A percentile compares a stretch with the other conserved stretches of the same genome.
phyloP scores from a whole-genome alignment of 2,888 invertebrate species.

The Phortica okadai region DNA sequence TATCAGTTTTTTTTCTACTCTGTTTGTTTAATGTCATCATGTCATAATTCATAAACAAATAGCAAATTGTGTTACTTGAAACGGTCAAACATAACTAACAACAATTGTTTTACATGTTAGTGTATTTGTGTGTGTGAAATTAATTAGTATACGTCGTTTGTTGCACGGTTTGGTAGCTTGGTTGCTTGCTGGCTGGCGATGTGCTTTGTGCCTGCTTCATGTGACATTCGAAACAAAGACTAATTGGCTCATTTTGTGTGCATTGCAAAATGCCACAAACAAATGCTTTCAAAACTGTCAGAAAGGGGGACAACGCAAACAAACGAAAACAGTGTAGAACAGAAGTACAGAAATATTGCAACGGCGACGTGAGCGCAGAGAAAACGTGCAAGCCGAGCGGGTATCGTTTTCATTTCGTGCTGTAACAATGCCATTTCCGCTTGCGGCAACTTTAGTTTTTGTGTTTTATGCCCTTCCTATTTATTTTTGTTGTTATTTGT shows the following conservation, averaged over 20 bases:
- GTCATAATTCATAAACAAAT: neutral
- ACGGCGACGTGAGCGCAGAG: constrained; percentile 8
- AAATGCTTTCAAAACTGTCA: neutral
- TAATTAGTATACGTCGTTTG: constrained; percentile 61
- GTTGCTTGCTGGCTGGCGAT: neutral
- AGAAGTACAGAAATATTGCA: neutral
- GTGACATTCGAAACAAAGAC: constrained; percentile 39
- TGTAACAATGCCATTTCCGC: constrained; percentile 53
- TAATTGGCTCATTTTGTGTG: constrained; percentile 43
- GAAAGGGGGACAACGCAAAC: neutral
- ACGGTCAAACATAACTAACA: too few relatives aligned
- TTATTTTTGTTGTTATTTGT: neutral
- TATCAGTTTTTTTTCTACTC: neutral
- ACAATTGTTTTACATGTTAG: too few relatives aligned
- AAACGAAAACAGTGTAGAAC: neutral
- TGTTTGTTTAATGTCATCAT: neutral
- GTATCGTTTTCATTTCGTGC: constrained; percentile 47
- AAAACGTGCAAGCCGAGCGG: constrained; percentile 11
- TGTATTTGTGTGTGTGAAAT: constrained; percentile 56
- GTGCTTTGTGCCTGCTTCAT: neutral
- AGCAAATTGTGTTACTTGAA: too few relatives aligned
- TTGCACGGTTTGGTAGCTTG: constrained; percentile 44
- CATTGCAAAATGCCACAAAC: neutral
- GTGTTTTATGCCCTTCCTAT: neutral
- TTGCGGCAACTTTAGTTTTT: constrained; percentile 36